Percentiles rank a stretch among this genome's conserved stretches.
phyloP scores from a whole-genome alignment of 2,113 vertebrate species.

The Grus americana region DNA sequence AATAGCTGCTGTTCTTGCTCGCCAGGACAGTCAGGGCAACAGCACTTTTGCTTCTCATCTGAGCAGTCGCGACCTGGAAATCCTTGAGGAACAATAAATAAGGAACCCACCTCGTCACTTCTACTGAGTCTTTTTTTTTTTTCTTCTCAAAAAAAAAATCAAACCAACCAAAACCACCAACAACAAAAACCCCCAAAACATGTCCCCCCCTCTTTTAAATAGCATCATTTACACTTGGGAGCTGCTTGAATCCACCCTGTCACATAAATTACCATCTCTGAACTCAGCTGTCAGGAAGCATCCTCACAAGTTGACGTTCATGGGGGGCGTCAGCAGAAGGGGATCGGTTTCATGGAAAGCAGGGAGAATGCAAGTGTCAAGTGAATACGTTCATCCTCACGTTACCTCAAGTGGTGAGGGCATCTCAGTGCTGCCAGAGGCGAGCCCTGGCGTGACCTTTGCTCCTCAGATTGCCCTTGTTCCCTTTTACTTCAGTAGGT shows the following conservation, averaged over 20 bases:
- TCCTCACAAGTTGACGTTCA: neutral
- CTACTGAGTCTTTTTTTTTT: neutral
- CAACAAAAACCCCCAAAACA: no score
- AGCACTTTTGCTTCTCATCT: neutral
- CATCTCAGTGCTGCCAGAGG: neutral
- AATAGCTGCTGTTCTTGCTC: neutral
- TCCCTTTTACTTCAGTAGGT: neutral
- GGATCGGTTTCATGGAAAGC: neutral
- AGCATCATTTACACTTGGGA: slow-evolving; percentile 35
- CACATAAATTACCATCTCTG: slow-evolving; percentile 33
- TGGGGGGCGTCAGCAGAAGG: neutral
- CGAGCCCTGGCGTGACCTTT: neutral
- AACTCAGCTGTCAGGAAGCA: neutral
- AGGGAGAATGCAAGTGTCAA: neutral
- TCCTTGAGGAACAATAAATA: neutral
- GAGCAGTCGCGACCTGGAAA: neutral
- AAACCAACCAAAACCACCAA: neutral
- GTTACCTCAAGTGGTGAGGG: neutral
- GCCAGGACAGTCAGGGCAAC: neutral
- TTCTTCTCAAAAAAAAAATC: neutral
- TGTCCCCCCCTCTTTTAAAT: neutral
- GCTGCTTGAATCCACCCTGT: slow-evolving; percentile 17
- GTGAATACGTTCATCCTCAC: neutral
- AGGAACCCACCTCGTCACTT: neutral
- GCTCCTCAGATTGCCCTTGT: neutral